Base-by-base conservation (phyloP, 2,113 vertebrate genomes). In the Ceyx melanurus region DNA sequence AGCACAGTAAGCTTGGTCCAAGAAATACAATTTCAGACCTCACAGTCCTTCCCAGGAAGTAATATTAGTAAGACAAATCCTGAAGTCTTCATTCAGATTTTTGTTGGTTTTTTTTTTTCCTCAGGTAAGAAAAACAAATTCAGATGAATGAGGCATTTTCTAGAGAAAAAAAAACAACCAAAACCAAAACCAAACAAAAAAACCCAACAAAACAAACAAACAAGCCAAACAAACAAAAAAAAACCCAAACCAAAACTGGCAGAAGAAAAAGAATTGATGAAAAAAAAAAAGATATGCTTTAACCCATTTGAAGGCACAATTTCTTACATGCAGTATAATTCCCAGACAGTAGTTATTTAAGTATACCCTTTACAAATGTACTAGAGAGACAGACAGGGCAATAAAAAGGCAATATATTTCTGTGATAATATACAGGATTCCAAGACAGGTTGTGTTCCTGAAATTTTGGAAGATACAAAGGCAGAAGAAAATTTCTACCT, bases 221-320 rank as follows among this genome's bases (percentile, higher is more conserved):
- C n/a, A n/a, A n/a, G n/a, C n/a, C n/a, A 19, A 11, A 15, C 35
- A 35, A 35, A 33, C 33, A 33, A 33, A 28, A 64, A 6, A 64
- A 16, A 46, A 20, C 4, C 0, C 35, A 37, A 3, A 42, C 13
- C 0, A 54, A 37, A 37, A 37, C 35, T 37, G 1, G 1, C 29
- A 48, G 15, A 19, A 51, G 19, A 17, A 85, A 54, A 70, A 72
- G 4, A 82, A 68, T 8, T 78, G 10, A 13, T 64, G 8, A 5
- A 68, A 65, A 86, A 86, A 89, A 62, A 48, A 2, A 65, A 28
- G 6, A 2, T 6, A 61, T 48, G 17, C 3, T 77, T 76, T 42
- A 54, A 40, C 82, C 37, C 11, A 28, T 40, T 64, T 7, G 0
- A 84, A 76, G 11, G n/a, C 15, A 61, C 20, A 48, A 54, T 58